Evolutionary conservation across 2,888 invertebrate genomes (phyloP), one percentile per base, ranked within the genome.

Genomic region (Helobdella robusta): DNA sequence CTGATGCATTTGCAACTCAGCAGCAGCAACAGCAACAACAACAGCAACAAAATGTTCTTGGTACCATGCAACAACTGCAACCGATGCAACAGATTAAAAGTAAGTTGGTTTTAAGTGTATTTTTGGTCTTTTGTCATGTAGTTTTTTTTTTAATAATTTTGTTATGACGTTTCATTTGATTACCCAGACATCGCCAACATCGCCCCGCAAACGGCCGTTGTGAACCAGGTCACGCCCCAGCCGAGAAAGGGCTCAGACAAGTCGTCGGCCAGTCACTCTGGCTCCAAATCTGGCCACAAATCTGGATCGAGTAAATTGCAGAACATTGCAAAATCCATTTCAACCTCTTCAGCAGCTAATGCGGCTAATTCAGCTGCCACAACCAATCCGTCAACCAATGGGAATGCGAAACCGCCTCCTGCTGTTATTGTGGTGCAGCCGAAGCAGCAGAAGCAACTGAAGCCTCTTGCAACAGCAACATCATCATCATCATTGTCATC

Each of bases 1-100:
- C 74, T 5, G 68, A 65, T 4, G 63, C 71, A 70, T 72, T 65
- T 70, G 66, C 67, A 30, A 52, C 48, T 8, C 70, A 65, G 32
- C 68, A 69, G 25, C 64, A 64, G 28, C n/a, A n/a, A n/a, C n/a
- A n/a, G n/a, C n/a, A n/a, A n/a, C n/a, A n/a, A n/a, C n/a, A n/a
- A n/a, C n/a, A n/a, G n/a, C n/a, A n/a, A n/a, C n/a, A n/a, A n/a
- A n/a, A n/a, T n/a, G 62, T 68, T 23, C 20, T 69, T 46, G 63
- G 66, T 8, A 67, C 56, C 59, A 59, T 69, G 28, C 68, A 67
- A 23, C 60, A 36, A 46, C 61, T 40, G 25, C 59, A n/a, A 28
- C 60, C 35, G 44, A 46, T 46, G 46, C 61, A 60, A n/a, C 60
- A 60, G 25, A 34, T 62, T 35, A 62, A 62, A 62, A 62, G 62